phyloP scores from a whole-genome alignment of 1,140 invertebrate genomes.

The Aleiodes sp. region DNA sequence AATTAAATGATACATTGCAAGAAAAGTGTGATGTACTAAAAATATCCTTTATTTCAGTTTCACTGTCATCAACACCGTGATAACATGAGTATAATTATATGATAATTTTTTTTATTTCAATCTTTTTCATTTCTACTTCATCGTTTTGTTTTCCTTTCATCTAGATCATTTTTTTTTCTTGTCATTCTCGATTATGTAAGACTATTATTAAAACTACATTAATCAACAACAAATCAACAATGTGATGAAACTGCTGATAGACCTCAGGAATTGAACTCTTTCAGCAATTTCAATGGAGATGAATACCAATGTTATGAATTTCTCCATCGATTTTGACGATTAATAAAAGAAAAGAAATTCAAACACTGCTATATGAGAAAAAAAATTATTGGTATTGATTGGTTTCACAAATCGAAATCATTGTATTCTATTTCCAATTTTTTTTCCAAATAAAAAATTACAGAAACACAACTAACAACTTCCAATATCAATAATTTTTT shows the following conservation, averaged over 20 bases:
- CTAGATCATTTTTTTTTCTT: conserved; percentile 16
- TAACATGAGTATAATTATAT: conserved; percentile 20
- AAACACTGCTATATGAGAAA: background rate
- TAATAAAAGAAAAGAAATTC: background rate
- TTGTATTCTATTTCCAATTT: background rate
- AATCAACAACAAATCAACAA: conserved; percentile 53
- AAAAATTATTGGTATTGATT: background rate
- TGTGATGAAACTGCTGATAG: background rate
- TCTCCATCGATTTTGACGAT: background rate
- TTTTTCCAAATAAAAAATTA: background rate
- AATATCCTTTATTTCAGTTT: conserved; percentile 49
- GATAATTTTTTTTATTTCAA: conserved; percentile 30
- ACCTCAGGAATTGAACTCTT: background rate
- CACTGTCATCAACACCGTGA: conserved; percentile 23
- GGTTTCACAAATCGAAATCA: background rate
- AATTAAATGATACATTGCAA: background rate
- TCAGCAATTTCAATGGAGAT: conserved; percentile 28
- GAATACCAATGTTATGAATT: conserved; percentile 21
- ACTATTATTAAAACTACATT: conserved; percentile 47
- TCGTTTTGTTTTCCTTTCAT: conserved; percentile 20
- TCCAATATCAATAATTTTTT: background rate
- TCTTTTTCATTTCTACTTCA: no score
- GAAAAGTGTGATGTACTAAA: conserved; percentile 40
- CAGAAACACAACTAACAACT: no score
- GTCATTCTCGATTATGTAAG: conserved; percentile 27